Conservation (phyloP, 2,888 invertebrate genomes). For the Diloba caeruleocephala region DNA sequence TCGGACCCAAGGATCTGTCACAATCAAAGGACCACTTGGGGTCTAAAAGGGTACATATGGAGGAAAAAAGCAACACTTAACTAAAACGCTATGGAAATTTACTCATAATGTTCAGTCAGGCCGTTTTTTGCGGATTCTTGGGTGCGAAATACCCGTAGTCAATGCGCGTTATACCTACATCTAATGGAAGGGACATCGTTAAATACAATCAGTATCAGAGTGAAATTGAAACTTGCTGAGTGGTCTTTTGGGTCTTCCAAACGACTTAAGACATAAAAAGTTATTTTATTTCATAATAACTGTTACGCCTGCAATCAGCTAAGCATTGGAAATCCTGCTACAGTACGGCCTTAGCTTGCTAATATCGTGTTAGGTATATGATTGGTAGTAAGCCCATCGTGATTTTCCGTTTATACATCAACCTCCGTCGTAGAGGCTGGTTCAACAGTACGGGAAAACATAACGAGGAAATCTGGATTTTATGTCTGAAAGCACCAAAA, state of each 20-base stretch:
- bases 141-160: slow-evolving; percentile 36
- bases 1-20: slow-evolving; percentile 58
- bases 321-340: no score
- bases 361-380: no score
- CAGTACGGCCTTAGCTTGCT: no score
- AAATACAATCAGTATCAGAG: slow-evolving; percentile 17
- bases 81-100: slow-evolving; percentile 71
- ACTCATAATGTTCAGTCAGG: slow-evolving; percentile 61
- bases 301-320: no score
- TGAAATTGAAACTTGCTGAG: slow-evolving; percentile 1
- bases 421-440: no score
- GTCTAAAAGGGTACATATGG: slow-evolving; percentile 59
- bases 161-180: slow-evolving; percentile 22
- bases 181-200: slow-evolving; percentile 33
- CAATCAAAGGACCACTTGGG: slow-evolving; percentile 66
- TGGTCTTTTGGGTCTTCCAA: slow-evolving; percentile 6
- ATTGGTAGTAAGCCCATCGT: no score
- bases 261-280: no score
- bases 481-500: no score
- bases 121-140: slow-evolving; percentile 57
- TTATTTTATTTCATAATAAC: no score
- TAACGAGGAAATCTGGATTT: no score
- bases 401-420: no score
- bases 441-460: no score
- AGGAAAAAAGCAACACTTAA: slow-evolving; percentile 64